Base-by-base conservation (phyloP, 2,797 vertebrate species). In the Clangula hyemalis region DNA sequence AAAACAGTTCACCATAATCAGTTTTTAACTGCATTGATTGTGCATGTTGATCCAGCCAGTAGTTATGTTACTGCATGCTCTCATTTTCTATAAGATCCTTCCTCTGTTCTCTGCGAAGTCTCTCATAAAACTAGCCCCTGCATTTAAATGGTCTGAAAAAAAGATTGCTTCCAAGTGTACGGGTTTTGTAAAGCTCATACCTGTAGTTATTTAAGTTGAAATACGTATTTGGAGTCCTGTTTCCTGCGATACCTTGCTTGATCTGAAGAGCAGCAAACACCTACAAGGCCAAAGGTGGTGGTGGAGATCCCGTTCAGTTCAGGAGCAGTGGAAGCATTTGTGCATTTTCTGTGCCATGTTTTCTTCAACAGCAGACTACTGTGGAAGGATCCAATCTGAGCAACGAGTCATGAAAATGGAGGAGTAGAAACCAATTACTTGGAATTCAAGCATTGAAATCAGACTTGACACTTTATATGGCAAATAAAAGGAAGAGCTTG, bases 51-150 rank as follows among this genome's bases (percentile, higher is more conserved):
- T 68, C 20, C 38, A 27, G 20, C 64, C 54, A 77, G 2, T 61
- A 73, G 38, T 24, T 82, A n/a, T 0, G 3, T 38, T 66, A 53
- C 10, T 68, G 51, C 11, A 34, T 0, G 0, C 60, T 74, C 13
- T 12, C 47, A 69, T 85, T 51, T 74, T 41, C 21, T 19, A 3
- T 10, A 57, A 77, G 62, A 68, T 74, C 11, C 24, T 89, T 82
- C 11, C 4, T 80, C 21, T 41, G 2, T 79, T 87, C 24, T 20
- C 18, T 78, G 41, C 38, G 49, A 1, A 30, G 10, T 47, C 13
- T 62, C 66, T 75, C 15, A 43, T 27, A 65, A 71, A 93, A 58
- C 13, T 34, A 56, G 28, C 19, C 51, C 20, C 10, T 64, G 30
- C 27, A 17, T 73, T 75, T 88, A 70, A 86, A 66, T 56, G 47